These are phyloP conservation scores for Catostylus mosaicus DNA, from an alignment of 30 jellyfish, hydroid and myxozoan species.

Conservation along the genomic window DNA sequence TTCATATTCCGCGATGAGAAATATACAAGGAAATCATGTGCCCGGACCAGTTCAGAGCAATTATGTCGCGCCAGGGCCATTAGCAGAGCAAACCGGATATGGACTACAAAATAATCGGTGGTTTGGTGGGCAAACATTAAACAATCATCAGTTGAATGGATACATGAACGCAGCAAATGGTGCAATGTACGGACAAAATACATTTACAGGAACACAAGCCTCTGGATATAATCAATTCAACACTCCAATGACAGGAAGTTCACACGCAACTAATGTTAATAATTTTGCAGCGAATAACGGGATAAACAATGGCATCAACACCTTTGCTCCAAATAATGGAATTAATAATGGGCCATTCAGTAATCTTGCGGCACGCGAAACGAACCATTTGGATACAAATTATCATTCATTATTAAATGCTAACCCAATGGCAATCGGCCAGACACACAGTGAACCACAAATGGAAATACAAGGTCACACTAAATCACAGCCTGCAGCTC, in stretches of 20 bases:
- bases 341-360: too few species aligned
- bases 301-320: neutral
- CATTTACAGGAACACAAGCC: neutral
- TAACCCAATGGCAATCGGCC: neutral
- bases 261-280: neutral
- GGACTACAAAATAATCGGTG: conserved; percentile 13
- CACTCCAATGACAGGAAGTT: neutral
- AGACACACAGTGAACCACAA: neutral
- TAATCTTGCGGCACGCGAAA: neutral
- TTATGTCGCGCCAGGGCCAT: conserved; percentile 41
- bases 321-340: neutral
- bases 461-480: neutral
- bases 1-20: neutral
- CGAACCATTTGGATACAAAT: neutral
- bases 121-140: neutral
- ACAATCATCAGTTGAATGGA: conserved; percentile 2
- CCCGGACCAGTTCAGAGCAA: neutral
- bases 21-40: neutral
- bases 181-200: neutral
- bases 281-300: neutral
- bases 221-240: neutral
- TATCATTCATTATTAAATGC: neutral
- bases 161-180: conserved; percentile 7
- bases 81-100: conserved; percentile 40
- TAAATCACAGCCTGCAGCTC: conserved; percentile 12